phyloP scores from a whole-genome alignment of 2,797 vertebrate species.

The Babyrousa celebensis region DNA sequence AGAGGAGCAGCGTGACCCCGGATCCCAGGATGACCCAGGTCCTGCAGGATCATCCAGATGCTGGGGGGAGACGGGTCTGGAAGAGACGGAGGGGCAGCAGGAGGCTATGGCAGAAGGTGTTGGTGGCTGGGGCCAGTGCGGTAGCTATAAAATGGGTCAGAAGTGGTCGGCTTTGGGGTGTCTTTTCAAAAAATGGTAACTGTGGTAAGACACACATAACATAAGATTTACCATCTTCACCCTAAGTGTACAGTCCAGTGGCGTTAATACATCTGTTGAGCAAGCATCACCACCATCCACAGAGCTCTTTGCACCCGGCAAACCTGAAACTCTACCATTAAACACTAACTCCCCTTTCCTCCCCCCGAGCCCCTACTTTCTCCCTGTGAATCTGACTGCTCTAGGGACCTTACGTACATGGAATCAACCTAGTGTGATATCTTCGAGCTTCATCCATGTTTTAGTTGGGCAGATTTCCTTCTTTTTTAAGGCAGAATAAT shows the following conservation, averaged over 20 bases:
- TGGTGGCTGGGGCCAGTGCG: accelerated
- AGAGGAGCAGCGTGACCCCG: neutral
- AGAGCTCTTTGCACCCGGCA: neutral
- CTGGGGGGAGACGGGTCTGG: neutral
- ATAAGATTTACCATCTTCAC: neutral
- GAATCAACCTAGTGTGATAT: neutral
- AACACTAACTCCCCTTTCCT: neutral
- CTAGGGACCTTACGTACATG: neutral
- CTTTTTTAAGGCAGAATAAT: neutral
- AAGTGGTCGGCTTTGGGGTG: neutral
- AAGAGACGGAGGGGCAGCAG: neutral
- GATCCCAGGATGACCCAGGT: no score
- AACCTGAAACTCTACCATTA: neutral
- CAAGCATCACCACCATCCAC: neutral
- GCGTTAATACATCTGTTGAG: accelerated
- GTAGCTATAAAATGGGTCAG: neutral
- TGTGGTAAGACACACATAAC: neutral
- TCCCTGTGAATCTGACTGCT: neutral
- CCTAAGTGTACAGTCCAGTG: neutral
- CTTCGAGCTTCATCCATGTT: accelerated
- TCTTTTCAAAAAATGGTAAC: neutral
- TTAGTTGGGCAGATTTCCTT: neutral
- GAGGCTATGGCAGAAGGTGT: accelerated
- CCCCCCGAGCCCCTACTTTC: neutral
- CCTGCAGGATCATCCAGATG: no score